Evolutionary conservation across 2,888 invertebrate species (phyloP).

Genomic region (Netelia inedita): DNA sequence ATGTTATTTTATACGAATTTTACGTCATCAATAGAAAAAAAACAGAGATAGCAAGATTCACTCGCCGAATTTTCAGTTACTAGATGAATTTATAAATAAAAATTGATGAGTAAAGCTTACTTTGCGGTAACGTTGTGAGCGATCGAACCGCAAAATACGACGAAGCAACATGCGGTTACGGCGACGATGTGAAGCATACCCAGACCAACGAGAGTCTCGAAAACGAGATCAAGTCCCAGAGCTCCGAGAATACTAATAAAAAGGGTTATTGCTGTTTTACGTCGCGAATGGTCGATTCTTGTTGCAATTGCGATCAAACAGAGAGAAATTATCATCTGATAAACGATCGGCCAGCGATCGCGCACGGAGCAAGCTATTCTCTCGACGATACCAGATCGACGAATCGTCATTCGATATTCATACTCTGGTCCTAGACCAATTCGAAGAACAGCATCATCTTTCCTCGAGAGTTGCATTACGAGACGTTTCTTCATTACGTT

Average conservation of each 20-base stretch:
- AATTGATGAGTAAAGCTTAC: constrained; percentile 83
- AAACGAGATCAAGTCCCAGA: constrained; percentile 71
- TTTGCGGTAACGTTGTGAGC: constrained; percentile 89
- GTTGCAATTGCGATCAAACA: constrained; percentile 81
- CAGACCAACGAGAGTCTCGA: constrained; percentile 78
- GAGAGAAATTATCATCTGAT: constrained; percentile 88
- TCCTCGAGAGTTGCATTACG: constrained; percentile 45
- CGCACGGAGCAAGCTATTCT: constrained; percentile 79
- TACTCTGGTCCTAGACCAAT: constrained; percentile 90
- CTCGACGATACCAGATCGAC: constrained; percentile 83
- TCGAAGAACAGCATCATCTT: constrained; percentile 83
- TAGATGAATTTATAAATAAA: background rate
- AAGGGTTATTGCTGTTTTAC: constrained; percentile 68
- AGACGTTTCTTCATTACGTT: constrained; percentile 40
- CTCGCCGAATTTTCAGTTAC: background rate
- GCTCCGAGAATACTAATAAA: constrained; percentile 74
- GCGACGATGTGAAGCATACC: constrained; percentile 86
- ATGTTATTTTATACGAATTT: too few species aligned
- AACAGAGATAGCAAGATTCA: too few species aligned
- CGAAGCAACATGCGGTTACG: constrained; percentile 86
- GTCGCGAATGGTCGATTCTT: constrained; percentile 74
- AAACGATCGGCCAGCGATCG: constrained; percentile 86
- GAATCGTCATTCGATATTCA: constrained; percentile 86
- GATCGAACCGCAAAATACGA: constrained; percentile 90
- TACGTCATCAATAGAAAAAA: too few species aligned